Evolutionary conservation across 2,113 vertebrate species (phyloP), one percentile per base, ranked within the genome.

Genomic region (Siniperca chuatsi): DNA sequence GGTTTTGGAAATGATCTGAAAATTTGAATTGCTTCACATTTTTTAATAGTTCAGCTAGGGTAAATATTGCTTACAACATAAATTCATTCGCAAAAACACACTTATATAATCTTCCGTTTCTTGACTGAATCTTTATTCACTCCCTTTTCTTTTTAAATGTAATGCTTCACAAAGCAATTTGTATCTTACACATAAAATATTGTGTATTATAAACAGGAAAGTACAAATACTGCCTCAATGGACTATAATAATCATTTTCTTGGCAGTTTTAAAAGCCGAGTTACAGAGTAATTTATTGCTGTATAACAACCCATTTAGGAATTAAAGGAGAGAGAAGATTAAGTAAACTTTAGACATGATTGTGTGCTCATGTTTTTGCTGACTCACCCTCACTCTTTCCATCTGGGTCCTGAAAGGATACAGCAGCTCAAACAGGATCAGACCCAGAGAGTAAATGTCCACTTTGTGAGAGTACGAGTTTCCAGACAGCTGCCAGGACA

Each of bases 391-490:
- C 80, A 99, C 96, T 93, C 98, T 96, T 93, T 99, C 98, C 98
- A 99, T 99, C 94, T 99, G 98, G 4, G 98, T 99, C 89, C 96
- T 95, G 89, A 99, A 99, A 1, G 98, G 98, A 88, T 95, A 98
- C 35, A 99, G 96, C 90, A 99, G 93, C 95, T 99, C 98, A 89
- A 99, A 99, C 57, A 99, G 96, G 90, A 99, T 99, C 92, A 99
- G 93, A 42, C 98, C 98, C 95, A 99, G 94, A 40, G 98, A 99
- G 84, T 99, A 99, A 92, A 99, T 99, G 87, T 99, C 98, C 95
- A 99, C 98, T 94, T 99, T 99, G 89, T 99, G 98, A 2, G 98
- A 99, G 85, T 99, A 99, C 15, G 94, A 97, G 94, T 97, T 98
- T 71, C 98, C 98, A 88, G 96, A 97, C 79, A 99, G 96, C 98